phyloP scores from a whole-genome alignment of 2,797 vertebrate genomes.

The Sebastes matsubarae region DNA sequence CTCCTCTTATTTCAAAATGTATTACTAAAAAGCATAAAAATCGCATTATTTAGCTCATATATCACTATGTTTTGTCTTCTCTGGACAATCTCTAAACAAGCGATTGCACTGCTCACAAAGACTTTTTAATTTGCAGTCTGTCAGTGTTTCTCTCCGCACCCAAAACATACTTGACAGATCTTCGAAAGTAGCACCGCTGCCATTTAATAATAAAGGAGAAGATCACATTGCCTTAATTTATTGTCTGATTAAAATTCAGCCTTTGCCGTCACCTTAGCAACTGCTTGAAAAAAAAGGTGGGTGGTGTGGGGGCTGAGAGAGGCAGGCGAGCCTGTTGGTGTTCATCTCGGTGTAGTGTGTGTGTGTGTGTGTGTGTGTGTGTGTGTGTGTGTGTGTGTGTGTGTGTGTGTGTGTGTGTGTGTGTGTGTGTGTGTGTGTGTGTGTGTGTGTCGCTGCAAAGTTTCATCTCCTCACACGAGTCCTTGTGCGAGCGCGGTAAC shows the following conservation, averaged over 20 bases:
- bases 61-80: neutral
- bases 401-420: constrained; percentile 16
- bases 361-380: neutral
- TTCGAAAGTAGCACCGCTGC: constrained; percentile 27
- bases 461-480: constrained; percentile 64
- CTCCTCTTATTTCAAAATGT: constrained; percentile 11
- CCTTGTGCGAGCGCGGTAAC: constrained; percentile 38
- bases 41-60: neutral
- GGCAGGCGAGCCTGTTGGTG: constrained; percentile 73
- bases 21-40: neutral
- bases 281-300: constrained; percentile 82
- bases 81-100: neutral
- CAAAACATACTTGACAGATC: constrained; percentile 50
- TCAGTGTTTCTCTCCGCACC: neutral
- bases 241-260: constrained; percentile 86
- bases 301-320: constrained; percentile 82
- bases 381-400: constrained; percentile 18
- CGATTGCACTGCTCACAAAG: neutral
- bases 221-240: constrained; percentile 80
- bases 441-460: constrained; percentile 52
- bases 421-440: constrained; percentile 17
- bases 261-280: constrained; percentile 87
- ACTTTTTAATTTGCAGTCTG: constrained; percentile 24
- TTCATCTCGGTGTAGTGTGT: constrained; percentile 51
- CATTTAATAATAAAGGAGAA: constrained; percentile 71